A percentile compares a stretch with the other conserved stretches of the same genome.
phyloP scores from a whole-genome alignment of 2,113 vertebrate genomes.

The Electrona antarctica region DNA sequence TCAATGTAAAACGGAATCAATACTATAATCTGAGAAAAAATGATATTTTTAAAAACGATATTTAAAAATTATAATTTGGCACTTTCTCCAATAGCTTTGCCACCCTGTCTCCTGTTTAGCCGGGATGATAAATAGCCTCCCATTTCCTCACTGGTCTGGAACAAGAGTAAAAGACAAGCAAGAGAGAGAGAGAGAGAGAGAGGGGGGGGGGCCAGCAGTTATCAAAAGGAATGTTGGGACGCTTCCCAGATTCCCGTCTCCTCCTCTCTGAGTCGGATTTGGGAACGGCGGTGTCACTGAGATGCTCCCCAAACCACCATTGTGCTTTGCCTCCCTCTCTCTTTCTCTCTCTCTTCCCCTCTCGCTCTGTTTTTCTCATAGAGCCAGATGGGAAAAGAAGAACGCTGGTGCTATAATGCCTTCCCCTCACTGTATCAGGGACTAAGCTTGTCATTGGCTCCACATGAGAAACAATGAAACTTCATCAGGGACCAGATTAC shows the following conservation, averaged over 20 bases:
- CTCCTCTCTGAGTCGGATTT: conserved; percentile 70
- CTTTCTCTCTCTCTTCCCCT: conserved; percentile 48
- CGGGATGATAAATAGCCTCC: conserved; percentile 35
- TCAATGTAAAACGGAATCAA: background rate
- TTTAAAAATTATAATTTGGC: background rate
- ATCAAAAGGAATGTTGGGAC: conserved; percentile 66
- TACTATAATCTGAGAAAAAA: background rate
- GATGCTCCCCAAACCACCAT: conserved; percentile 67
- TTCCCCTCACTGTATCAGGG: conserved; percentile 70
- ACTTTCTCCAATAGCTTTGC: background rate
- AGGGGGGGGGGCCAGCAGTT: conserved; percentile 54
- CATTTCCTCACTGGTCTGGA: conserved; percentile 31
- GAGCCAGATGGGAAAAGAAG: conserved; percentile 75
- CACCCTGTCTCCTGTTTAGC: conserved; percentile 18
- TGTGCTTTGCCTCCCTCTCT: conserved; percentile 59
- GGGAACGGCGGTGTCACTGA: conserved; percentile 47
- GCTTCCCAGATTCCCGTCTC: conserved; percentile 67
- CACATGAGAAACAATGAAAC: conserved; percentile 86
- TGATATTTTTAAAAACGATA: background rate
- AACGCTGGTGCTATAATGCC: conserved; percentile 76
- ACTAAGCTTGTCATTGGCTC: conserved; percentile 84
- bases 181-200: conserved; percentile 16
- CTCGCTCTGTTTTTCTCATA: conserved; percentile 60
- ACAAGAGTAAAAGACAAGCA: conserved; percentile 39
- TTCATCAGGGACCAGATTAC: conserved; percentile 89